Evolutionary conservation across 2,797 vertebrate genomes (phyloP).

Genomic region (Brachymystax lenok): DNA sequence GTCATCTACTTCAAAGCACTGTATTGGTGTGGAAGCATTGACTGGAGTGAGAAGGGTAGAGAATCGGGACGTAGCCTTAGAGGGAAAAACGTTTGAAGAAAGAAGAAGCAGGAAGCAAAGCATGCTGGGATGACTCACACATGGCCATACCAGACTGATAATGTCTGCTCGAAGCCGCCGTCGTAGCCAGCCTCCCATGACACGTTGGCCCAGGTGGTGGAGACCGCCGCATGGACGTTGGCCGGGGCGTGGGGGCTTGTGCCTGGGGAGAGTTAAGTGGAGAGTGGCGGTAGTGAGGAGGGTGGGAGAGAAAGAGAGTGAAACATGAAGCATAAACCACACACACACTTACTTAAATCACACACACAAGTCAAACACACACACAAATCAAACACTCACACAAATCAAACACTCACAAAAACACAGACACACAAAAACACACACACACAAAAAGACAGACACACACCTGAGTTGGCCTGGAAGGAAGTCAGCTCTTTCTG

Average conservation of each 20-base stretch:
- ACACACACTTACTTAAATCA: conserved; percentile 14
- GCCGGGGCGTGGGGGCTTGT: conserved; percentile 96
- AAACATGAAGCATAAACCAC: conserved; percentile 1
- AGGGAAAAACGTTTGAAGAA: conserved; percentile 54
- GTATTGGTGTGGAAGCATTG: neutral
- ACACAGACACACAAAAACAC: neutral
- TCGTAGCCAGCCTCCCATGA: conserved; percentile 95
- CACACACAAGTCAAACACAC: neutral
- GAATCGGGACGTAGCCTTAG: neutral
- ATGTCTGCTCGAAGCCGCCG: conserved; percentile 98
- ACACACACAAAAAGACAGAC: neutral
- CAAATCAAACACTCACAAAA: neutral
- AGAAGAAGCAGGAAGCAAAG: conserved; percentile 94
- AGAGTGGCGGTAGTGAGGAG: conserved; percentile 83
- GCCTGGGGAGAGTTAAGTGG: conserved; percentile 78
- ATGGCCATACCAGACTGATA: conserved; percentile 99
- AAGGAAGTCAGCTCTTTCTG: neutral
- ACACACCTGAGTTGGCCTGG: neutral
- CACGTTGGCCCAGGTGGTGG: conserved; percentile 93
- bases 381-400: neutral
- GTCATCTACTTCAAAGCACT: neutral
- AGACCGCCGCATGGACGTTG: conserved; percentile 84
- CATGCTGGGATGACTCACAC: conserved; percentile 99
- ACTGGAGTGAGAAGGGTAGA: neutral
- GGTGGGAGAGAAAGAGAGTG: conserved; percentile 10